Percentiles rank a stretch among this genome's conserved stretches.
These are phyloP conservation scores for Anguilla pacifica DNA, from an alignment of 2,797 vertebrate genomes.

Conservation along the genomic window DNA sequence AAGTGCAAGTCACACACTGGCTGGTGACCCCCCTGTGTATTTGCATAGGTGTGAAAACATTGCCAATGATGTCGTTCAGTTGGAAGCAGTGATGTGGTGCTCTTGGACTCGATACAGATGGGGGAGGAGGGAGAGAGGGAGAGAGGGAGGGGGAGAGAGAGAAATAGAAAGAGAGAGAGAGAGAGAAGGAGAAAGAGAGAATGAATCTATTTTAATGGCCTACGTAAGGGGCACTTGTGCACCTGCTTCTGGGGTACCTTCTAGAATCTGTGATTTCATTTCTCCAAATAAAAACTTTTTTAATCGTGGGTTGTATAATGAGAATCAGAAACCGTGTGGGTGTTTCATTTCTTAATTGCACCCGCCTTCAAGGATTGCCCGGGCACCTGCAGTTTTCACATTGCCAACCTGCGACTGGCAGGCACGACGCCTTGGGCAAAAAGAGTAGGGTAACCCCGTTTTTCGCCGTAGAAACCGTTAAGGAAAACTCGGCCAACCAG, in stretches of 20 bases:
- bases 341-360: conserved; percentile 56
- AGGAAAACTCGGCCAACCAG: neutral
- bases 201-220: conserved; percentile 28
- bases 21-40: neutral
- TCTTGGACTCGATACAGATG: neutral
- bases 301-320: conserved; percentile 39
- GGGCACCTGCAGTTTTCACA: conserved; percentile 49
- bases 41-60: conserved; percentile 28
- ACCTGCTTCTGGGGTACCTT: conserved; percentile 24
- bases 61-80: conserved; percentile 7
- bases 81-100: conserved; percentile 16
- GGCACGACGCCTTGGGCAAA: neutral
- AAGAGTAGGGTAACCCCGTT: neutral
- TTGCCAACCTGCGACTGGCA: neutral
- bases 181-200: neutral
- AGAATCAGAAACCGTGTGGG: conserved; percentile 53
- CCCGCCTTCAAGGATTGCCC: conserved; percentile 39
- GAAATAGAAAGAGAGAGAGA: neutral
- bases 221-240: conserved; percentile 18
- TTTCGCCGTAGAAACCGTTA: neutral
- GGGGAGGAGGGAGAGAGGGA: conserved; percentile 7
- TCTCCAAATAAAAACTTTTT: conserved; percentile 46
- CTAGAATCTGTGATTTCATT: conserved; percentile 34
- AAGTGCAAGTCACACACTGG: conserved; percentile 12
- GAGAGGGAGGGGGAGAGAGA: too few relatives aligned